Evolutionary conservation across 2,888 invertebrate species (phyloP).

Genomic region (Cistogaster globosa): DNA sequence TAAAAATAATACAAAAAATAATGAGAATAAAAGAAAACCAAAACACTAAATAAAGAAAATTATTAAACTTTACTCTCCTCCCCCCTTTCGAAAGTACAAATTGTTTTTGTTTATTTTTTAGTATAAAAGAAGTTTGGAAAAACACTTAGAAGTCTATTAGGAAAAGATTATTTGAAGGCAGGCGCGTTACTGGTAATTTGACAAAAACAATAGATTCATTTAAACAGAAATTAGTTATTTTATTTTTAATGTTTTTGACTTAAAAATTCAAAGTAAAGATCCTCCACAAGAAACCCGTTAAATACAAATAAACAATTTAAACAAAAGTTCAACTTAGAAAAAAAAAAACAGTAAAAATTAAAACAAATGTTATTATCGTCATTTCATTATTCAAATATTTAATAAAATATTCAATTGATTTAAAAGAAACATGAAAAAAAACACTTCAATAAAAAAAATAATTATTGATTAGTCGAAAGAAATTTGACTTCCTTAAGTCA

Average conservation of each 20-base stretch:
- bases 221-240: slow-evolving; percentile 34
- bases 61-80: slow-evolving; percentile 78
- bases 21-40: slow-evolving; percentile 69
- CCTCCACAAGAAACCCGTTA: slow-evolving; percentile 36
- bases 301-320: slow-evolving; percentile 49
- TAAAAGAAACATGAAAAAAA: slow-evolving; percentile 61
- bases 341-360: slow-evolving; percentile 52
- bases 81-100: slow-evolving; percentile 83
- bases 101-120: slow-evolving; percentile 76
- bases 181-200: slow-evolving; percentile 30
- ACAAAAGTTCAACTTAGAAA: slow-evolving; percentile 51
- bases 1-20: slow-evolving; percentile 39
- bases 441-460: slow-evolving; percentile 67
- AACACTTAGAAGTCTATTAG: slow-evolving; percentile 34
- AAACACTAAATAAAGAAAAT: slow-evolving; percentile 76
- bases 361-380: slow-evolving; percentile 62
- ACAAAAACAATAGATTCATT: slow-evolving; percentile 32
- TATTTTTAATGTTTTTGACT: slow-evolving; percentile 46
- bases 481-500: slow-evolving; percentile 15
- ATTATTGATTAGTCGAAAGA: slow-evolving; percentile 66
- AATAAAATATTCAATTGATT: slow-evolving; percentile 62
- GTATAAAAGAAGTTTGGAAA: slow-evolving; percentile 75
- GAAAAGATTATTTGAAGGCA: slow-evolving; percentile 36
- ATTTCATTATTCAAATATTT: slow-evolving; percentile 62
- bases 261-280: slow-evolving; percentile 33